Conservation (phyloP, 2,113 vertebrate species). For the Laticauda colubrina region DNA sequence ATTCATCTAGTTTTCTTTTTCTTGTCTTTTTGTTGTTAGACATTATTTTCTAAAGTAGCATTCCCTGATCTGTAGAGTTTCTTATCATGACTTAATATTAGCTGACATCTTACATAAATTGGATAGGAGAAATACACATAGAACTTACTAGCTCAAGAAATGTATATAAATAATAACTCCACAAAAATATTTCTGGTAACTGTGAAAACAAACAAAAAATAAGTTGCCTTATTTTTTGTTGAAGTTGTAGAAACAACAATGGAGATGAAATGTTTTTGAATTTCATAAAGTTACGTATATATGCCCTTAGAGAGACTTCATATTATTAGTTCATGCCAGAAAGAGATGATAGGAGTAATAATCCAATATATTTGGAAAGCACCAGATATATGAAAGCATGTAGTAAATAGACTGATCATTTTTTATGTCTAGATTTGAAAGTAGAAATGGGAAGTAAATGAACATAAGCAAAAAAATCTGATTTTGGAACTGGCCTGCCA, state of each 20-base stretch:
- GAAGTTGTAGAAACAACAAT: background rate
- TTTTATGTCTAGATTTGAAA: background rate
- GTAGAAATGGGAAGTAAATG: background rate
- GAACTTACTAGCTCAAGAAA: background rate
- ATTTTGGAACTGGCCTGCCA: background rate
- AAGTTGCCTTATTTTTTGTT: background rate
- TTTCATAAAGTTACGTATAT: background rate
- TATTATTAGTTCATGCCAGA: background rate
- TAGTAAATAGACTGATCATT: background rate
- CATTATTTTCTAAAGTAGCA: background rate
- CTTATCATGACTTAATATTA: background rate
- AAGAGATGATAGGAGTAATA: background rate
- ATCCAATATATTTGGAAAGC: background rate
- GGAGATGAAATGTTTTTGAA: background rate
- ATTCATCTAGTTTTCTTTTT: background rate
- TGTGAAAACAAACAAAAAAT: conserved; percentile 3
- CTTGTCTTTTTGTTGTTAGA: background rate
- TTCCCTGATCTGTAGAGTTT: background rate
- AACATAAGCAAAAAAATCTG: background rate
- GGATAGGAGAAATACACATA: background rate
- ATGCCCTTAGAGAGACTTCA: background rate
- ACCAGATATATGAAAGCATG: background rate
- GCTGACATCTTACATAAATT: background rate
- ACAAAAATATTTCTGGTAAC: background rate
- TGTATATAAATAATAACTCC: background rate